These are phyloP conservation scores for Alexandromys fortis DNA, from an alignment of 2,113 vertebrate genomes.

Conservation along the genomic window DNA sequence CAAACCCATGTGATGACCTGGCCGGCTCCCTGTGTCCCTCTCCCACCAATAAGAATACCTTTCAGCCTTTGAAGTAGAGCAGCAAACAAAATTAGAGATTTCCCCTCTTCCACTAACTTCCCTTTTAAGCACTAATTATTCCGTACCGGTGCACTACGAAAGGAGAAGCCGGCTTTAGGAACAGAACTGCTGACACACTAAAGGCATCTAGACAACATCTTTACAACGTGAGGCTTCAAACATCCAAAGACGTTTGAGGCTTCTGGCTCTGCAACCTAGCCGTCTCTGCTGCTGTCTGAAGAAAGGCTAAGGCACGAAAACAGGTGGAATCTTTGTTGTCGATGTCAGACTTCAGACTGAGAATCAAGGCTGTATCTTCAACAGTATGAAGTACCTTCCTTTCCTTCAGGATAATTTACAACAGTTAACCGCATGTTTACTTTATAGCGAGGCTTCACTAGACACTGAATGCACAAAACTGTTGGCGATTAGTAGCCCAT, in stretches of 20 bases:
- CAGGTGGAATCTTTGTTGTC: neutral
- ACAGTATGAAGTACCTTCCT: neutral
- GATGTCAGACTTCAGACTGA: neutral
- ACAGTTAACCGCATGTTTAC: neutral
- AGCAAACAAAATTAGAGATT: conserved; percentile 64
- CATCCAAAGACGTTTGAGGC: neutral
- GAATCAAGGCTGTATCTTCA: conserved; percentile 14
- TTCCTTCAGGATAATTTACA: neutral
- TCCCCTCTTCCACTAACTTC: conserved; percentile 60
- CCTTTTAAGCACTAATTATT: conserved; percentile 47
- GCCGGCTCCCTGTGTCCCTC: neutral
- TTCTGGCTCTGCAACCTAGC: neutral
- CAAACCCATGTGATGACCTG: conserved; percentile 5
- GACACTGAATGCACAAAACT: neutral
- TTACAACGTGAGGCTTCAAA: neutral
- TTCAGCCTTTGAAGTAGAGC: conserved; percentile 62
- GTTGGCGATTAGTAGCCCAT: neutral
- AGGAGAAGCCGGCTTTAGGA: conserved; percentile 18
- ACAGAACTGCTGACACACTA: conserved; percentile 16
- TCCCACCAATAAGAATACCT: neutral
- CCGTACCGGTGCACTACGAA: neutral
- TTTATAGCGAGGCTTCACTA: neutral
- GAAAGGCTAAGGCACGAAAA: neutral
- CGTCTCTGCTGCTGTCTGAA: neutral
- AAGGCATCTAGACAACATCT: conserved; percentile 24